Evolutionary conservation across 2,888 invertebrate species (phyloP).

Genomic region (Nowickia ferox): DNA sequence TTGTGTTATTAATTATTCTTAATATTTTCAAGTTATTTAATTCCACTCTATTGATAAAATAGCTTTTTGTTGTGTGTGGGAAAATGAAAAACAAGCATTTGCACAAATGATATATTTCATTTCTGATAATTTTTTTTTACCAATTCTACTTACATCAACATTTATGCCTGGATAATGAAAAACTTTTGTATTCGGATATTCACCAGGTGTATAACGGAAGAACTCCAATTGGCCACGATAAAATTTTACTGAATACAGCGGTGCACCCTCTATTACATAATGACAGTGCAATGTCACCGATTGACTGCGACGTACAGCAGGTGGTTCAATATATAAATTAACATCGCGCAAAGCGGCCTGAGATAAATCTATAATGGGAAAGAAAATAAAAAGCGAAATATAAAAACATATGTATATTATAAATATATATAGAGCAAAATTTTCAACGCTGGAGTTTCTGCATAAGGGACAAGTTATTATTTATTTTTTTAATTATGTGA

Average conservation of each 20-base stretch:
- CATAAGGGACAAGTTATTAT: too few species aligned
- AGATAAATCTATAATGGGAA: conserved; percentile 81
- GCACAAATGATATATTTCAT: too few species aligned
- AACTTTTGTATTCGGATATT: conserved; percentile 86
- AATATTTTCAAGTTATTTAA: too few species aligned
- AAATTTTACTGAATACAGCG: conserved; percentile 88
- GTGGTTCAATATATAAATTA: conserved; percentile 85
- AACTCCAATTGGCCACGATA: conserved; percentile 88
- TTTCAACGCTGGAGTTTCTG: too few species aligned
- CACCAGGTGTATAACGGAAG: conserved; percentile 87
- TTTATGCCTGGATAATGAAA: conserved; percentile 87
- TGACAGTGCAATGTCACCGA: conserved; percentile 86
- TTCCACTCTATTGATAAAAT: too few species aligned
- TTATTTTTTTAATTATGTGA: too few species aligned
- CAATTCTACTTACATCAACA: conserved; percentile 86
- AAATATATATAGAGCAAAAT: background rate
- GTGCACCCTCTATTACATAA: conserved; percentile 87
- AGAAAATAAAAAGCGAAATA: background rate
- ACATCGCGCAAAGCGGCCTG: conserved; percentile 83
- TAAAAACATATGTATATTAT: too few species aligned
- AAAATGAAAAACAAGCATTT: too few species aligned
- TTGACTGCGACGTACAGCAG: conserved; percentile 86
- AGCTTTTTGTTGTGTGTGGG: too few species aligned
- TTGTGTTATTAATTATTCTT: too few species aligned
- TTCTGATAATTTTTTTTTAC: conserved; percentile 22